Percentiles rank a stretch among this genome's conserved stretches.
Conservation (phyloP, 2,113 vertebrate species). For the Polypterus senegalus region DNA sequence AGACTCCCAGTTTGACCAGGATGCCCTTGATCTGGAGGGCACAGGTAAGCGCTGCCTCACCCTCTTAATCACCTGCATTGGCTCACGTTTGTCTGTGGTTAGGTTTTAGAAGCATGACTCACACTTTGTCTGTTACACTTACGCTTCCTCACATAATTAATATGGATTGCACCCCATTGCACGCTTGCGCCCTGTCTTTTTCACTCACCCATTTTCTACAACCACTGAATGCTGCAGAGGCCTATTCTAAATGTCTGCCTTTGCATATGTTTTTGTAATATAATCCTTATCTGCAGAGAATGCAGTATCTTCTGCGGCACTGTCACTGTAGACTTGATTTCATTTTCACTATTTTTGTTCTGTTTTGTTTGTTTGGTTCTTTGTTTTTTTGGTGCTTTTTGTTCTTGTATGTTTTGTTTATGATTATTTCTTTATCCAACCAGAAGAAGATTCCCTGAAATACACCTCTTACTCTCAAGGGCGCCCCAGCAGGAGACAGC, state of each 20-base stretch:
- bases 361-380: not conserved
- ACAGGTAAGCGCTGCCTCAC: conserved; percentile 38
- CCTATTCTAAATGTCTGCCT: conserved; percentile 13
- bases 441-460: conserved; percentile 35
- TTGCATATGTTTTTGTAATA: conserved; percentile 23
- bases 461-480: conserved; percentile 28
- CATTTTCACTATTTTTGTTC: conserved; percentile 19
- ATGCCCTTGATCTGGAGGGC: conserved; percentile 41
- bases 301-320: conserved; percentile 9
- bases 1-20: conserved; percentile 42
- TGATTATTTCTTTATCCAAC: conserved; percentile 18
- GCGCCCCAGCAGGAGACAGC: conserved; percentile 51
- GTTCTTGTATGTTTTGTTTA: conserved; percentile 11
- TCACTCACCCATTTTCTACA: not conserved
- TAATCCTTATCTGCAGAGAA: conserved; percentile 8
- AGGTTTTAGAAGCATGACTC: conserved; percentile 10
- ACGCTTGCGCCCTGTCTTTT: not conserved
- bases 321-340: no score
- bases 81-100: no score
- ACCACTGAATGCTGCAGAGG: not conserved
- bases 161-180: not conserved
- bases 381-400: conserved; percentile 23
- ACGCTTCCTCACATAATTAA: not conserved
- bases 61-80: rapidly evolving
- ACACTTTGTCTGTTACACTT: conserved; percentile 12